Percentiles rank a stretch among this genome's conserved stretches.
phyloP scores from a whole-genome alignment of 92 coral and sea anemone species.

The Porites lobata region DNA sequence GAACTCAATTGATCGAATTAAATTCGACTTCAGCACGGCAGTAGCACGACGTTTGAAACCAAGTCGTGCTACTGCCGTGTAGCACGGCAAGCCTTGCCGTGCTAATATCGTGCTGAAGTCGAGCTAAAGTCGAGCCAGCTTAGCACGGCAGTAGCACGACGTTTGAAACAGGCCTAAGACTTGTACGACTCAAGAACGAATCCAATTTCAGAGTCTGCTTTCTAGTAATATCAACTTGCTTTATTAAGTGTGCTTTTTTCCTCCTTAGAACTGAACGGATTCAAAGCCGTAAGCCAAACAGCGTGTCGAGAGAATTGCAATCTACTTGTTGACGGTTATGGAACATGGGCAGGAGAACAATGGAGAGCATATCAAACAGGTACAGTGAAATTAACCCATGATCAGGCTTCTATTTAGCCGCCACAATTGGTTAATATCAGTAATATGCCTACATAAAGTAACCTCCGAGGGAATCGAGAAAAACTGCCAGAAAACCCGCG shows the following conservation, averaged over 20 bases:
- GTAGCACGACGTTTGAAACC: no score
- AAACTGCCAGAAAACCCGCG: no score
- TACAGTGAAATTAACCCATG: background rate
- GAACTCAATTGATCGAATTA: no score
- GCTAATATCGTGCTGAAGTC: background rate
- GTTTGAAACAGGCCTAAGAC: no score
- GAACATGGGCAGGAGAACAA: constrained; percentile 71
- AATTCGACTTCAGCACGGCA: no score
- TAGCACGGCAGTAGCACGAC: no score
- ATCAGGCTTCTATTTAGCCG: no score
- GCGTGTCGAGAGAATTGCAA: constrained; percentile 85
- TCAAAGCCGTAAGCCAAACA: constrained; percentile 76
- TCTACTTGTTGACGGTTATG: constrained; percentile 84
- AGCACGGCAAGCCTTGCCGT: background rate
- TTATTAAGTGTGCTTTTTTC: background rate
- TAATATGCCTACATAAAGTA: no score
- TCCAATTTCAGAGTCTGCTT: background rate
- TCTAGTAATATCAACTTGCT: background rate
- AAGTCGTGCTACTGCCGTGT: no score
- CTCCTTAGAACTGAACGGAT: constrained; percentile 64
- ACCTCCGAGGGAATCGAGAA: no score
- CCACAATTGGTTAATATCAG: no score
- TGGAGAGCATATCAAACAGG: constrained; percentile 78
- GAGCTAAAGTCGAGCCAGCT: background rate
- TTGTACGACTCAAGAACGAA: no score